A percentile compares a stretch with the other conserved stretches of the same genome.
phyloP scores from a whole-genome alignment of 2,888 invertebrate genomes.

The Elgonia sp. region DNA sequence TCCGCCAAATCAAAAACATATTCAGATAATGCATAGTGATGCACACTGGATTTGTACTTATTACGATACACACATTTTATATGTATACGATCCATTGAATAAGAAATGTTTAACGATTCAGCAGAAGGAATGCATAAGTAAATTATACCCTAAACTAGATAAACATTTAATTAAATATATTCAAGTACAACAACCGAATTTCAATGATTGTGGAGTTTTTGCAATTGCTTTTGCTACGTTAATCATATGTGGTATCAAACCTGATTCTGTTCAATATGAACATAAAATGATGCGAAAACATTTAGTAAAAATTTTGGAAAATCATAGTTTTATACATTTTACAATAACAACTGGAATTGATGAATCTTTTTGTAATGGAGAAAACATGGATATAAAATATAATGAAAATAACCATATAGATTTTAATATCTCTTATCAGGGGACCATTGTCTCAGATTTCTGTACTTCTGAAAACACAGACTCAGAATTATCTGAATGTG shows the following conservation, averaged over 20 bases:
- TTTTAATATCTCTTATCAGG: too few relatives aligned
- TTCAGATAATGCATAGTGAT: slow-evolving; percentile 27
- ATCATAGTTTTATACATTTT: too few relatives aligned
- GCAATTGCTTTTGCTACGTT: slow-evolving; percentile 7
- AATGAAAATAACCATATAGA: too few relatives aligned
- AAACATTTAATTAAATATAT: not conserved
- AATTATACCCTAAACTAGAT: not conserved
- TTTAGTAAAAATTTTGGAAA: not conserved
- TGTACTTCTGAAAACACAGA: too few relatives aligned
- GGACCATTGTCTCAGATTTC: too few relatives aligned
- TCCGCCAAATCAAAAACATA: not conserved
- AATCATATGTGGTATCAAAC: not conserved
- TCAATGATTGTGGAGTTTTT: slow-evolving; percentile 1
- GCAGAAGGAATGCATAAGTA: not conserved
- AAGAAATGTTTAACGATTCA: not conserved
- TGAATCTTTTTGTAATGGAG: too few relatives aligned
- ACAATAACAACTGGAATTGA: not conserved
- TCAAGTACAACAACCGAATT: not conserved
- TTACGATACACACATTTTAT: not conserved
- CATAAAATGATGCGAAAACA: not conserved
- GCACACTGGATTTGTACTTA: slow-evolving; percentile 27
- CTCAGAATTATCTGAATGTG: too few relatives aligned
- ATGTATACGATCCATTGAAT: not conserved
- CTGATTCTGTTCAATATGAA: not conserved
- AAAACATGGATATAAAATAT: too few relatives aligned